A percentile compares a stretch with the other conserved stretches of the same genome.
Conservation (phyloP, 2,113 vertebrate species). For the Pygoscelis antarcticus region DNA sequence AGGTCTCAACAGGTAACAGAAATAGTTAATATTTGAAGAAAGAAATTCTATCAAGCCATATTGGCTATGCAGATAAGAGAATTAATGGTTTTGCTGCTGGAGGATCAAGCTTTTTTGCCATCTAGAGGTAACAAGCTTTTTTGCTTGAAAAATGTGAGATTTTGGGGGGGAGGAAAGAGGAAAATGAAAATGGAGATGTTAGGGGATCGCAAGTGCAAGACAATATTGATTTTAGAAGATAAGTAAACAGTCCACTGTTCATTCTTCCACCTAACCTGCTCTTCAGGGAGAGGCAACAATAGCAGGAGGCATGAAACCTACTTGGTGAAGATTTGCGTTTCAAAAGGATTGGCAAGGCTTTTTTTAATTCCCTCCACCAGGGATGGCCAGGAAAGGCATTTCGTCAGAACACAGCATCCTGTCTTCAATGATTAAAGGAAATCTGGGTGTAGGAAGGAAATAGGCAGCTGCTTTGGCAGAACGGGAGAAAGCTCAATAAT, state of each 20-base stretch:
- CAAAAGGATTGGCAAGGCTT: constrained; percentile 42
- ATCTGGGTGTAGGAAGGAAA: constrained; percentile 16
- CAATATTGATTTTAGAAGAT: neutral
- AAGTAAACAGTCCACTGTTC: neutral
- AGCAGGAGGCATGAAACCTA: constrained; percentile 6
- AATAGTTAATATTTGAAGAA: neutral
- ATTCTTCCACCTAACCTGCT: neutral
- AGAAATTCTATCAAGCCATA: neutral
- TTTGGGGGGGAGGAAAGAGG: neutral
- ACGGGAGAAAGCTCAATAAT: neutral
- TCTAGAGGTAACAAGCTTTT: neutral
- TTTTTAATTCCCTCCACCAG: constrained; percentile 34
- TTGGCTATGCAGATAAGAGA: neutral
- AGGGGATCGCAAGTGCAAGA: neutral
- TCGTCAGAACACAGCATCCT: constrained; percentile 20
- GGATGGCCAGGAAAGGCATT: constrained; percentile 25
- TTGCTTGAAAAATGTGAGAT: neutral
- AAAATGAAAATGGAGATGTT: neutral
- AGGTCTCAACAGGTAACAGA: neutral
- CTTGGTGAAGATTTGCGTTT: constrained; percentile 50
- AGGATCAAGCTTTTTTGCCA: neutral
- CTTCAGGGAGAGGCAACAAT: neutral
- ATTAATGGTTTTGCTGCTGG: neutral
- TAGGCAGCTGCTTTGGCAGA: constrained; percentile 1
- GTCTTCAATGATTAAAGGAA: constrained; percentile 40